Evolutionary conservation across 64 coral and sea anemone genomes (phyloP).

Genomic region (Montipora capricornis): DNA sequence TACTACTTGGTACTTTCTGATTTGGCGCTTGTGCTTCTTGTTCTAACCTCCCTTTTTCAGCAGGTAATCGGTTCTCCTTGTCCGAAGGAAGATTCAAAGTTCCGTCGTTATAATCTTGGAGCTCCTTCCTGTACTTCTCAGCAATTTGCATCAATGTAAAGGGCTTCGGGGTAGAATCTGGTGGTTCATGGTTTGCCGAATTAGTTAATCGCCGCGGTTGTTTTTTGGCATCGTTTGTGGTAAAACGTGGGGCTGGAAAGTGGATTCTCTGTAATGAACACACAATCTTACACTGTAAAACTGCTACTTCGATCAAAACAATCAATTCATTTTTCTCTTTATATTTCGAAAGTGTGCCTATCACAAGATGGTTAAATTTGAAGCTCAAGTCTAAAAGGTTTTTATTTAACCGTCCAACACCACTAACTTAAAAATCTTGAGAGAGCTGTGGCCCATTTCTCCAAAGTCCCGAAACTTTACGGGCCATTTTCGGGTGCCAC

Average conservation of each 20-base stretch:
- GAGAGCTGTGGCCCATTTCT: too few relatives aligned
- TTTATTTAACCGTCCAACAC: too few relatives aligned
- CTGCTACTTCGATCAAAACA: too few relatives aligned
- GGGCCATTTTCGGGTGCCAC: too few relatives aligned
- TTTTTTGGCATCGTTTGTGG: slow-evolving; percentile 18
- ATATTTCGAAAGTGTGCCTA: too few relatives aligned
- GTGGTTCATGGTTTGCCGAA: neutral
- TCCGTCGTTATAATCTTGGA: slow-evolving; percentile 1
- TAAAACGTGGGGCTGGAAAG: slow-evolving; percentile 62
- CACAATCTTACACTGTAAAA: too few relatives aligned
- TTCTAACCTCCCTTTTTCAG: neutral
- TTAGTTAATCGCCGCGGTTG: neutral
- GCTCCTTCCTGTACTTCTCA: slow-evolving; percentile 73
- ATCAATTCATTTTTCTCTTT: too few relatives aligned
- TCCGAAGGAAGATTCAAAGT: neutral
- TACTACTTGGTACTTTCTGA: neutral
- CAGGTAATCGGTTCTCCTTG: neutral
- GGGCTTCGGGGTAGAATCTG: neutral
- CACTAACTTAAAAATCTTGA: too few relatives aligned
- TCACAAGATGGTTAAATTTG: too few relatives aligned
- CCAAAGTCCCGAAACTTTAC: too few relatives aligned
- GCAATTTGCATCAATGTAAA: slow-evolving; percentile 61
- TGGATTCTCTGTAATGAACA: slow-evolving; percentile 8
- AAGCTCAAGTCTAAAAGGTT: too few relatives aligned
- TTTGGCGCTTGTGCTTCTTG: neutral